Conservation (phyloP, 2,888 invertebrate species). For the Drosophila bunnanda region DNA sequence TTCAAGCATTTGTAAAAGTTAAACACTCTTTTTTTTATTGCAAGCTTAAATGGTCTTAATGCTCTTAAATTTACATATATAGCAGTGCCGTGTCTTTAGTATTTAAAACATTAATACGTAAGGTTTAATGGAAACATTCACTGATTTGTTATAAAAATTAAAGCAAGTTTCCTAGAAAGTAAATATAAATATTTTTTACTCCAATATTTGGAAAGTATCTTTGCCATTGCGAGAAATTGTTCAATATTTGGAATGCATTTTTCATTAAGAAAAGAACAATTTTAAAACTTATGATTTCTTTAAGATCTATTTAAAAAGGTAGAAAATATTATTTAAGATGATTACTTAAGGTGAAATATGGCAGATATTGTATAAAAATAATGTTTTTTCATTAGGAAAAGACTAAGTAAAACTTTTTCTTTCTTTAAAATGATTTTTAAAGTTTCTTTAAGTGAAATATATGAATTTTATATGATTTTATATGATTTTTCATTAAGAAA, state of each 20-base stretch:
- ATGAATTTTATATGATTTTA: no score
- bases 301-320: background rate
- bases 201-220: background rate
- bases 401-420: no score
- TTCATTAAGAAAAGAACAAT: background rate
- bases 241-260: background rate
- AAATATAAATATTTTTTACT: background rate
- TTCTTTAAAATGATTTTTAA: no score
- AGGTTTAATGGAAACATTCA: background rate
- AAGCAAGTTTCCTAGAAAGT: background rate
- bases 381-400: no score
- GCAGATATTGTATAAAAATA: no score
- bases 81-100: background rate
- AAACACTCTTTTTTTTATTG: constrained; percentile 3
- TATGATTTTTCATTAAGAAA: no score
- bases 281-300: no score
- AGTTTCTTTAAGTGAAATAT: no score
- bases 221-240: no score
- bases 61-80: background rate
- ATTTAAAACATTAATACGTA: background rate
- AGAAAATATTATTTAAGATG: background rate
- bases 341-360: background rate
- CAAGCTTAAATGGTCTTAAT: background rate
- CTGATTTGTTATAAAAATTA: background rate
- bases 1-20: constrained; percentile 4